Percentiles rank a stretch among this genome's conserved stretches.
Evolutionary conservation across 2,888 invertebrate genomes (phyloP).

Genomic region (Diploptera punctata): DNA sequence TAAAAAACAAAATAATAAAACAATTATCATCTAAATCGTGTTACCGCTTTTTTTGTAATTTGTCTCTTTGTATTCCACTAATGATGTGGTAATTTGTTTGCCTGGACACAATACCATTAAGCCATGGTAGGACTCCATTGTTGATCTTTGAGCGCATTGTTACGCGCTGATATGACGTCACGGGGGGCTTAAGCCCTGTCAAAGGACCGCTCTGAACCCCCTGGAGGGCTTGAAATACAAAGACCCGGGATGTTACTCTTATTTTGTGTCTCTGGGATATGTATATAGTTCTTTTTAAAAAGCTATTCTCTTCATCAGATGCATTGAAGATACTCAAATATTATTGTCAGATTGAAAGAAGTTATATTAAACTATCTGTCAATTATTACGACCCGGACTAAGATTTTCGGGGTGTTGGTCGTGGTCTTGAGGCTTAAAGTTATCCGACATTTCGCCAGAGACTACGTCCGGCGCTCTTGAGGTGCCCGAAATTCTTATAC

Average conservation of each 20-base stretch:
- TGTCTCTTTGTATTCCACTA: not conserved
- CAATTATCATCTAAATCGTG: slow-evolving; percentile 11
- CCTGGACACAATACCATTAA: slow-evolving; percentile 28
- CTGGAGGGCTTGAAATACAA: slow-evolving; percentile 9
- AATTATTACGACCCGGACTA: too few relatives aligned
- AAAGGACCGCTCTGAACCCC: slow-evolving; percentile 26
- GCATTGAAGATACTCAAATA: too few relatives aligned
- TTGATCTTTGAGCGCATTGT: slow-evolving; percentile 29
- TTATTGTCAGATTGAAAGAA: too few relatives aligned
- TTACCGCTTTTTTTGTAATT: not conserved
- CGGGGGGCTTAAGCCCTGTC: slow-evolving; percentile 18
- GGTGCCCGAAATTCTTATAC: too few relatives aligned
- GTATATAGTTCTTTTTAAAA: too few relatives aligned
- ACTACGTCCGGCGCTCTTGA: too few relatives aligned
- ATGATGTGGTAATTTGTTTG: slow-evolving; percentile 28
- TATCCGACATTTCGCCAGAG: too few relatives aligned
- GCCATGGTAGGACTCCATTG: slow-evolving; percentile 19
- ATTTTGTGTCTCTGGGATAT: not conserved
- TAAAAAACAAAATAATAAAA: slow-evolving; percentile 12
- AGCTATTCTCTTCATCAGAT: too few relatives aligned
- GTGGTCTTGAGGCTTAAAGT: too few relatives aligned
- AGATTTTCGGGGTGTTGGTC: too few relatives aligned
- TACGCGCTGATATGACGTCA: slow-evolving; percentile 23
- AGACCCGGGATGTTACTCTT: slow-evolving; percentile 20
- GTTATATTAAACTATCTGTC: too few relatives aligned